Conservation (phyloP, 2,113 vertebrate genomes). For the Thymallus thymallus region DNA sequence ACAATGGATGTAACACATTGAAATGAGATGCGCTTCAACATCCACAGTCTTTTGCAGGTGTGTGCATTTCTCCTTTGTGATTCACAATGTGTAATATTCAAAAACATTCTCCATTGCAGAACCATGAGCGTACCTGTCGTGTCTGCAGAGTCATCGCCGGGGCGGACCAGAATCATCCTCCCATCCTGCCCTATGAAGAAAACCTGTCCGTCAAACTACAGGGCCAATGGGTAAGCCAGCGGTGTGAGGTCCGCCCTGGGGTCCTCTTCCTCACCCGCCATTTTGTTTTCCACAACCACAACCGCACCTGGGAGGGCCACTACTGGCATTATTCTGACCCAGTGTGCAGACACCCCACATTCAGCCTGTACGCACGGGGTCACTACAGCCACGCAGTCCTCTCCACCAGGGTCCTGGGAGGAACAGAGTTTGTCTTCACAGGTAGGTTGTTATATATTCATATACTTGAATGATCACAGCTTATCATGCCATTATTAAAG, state of each 20-base stretch:
- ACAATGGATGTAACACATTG: no score
- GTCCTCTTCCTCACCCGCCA: conserved; percentile 87
- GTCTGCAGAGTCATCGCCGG: conserved; percentile 80
- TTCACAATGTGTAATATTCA: no score
- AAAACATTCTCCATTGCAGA: conserved; percentile 62
- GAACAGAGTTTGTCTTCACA: conserved; percentile 87
- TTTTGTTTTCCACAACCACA: conserved; percentile 84
- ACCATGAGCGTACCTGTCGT: conserved; percentile 73
- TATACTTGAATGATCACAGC: no score
- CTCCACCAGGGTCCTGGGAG: conserved; percentile 81
- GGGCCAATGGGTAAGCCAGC: conserved; percentile 86
- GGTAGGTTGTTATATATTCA: conserved; percentile 63
- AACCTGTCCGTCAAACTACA: conserved; percentile 80
- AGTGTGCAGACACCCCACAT: conserved; percentile 84
- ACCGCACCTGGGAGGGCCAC: conserved; percentile 85
- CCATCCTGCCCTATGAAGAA: conserved; percentile 76
- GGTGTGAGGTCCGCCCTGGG: conserved; percentile 83
- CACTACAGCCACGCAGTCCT: conserved; percentile 82
- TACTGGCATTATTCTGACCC: conserved; percentile 87
- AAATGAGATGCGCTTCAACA: no score
- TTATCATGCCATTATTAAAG: background rate
- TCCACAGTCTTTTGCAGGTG: no score
- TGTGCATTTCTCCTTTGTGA: no score
- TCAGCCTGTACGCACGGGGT: conserved; percentile 84
- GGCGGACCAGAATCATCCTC: conserved; percentile 78